Conservation (phyloP, 2,113 vertebrate species). For the Aegithalos caudatus region DNA sequence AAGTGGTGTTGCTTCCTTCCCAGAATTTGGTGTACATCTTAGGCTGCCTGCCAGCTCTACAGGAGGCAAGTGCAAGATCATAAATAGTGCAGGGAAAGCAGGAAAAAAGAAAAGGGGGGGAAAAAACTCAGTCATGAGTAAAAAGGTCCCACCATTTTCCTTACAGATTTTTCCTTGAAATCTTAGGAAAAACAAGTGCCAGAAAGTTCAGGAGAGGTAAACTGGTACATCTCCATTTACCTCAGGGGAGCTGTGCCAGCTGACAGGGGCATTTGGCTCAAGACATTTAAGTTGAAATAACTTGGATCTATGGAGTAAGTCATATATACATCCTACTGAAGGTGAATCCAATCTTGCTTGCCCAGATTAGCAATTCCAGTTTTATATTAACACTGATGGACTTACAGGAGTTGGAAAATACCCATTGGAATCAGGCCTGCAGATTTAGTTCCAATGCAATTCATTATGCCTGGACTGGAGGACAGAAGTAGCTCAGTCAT, state of each 20-base stretch:
- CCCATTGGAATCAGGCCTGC: not conserved
- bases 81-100: constrained; percentile 31
- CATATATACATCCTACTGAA: not conserved
- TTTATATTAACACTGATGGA: not conserved
- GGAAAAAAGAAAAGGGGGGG: not conserved
- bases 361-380: not conserved
- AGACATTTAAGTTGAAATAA: not conserved
- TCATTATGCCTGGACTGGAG: not conserved
- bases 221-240: not conserved
- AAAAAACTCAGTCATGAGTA: not conserved
- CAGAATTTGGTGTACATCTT: constrained; percentile 61
- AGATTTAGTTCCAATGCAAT: not conserved
- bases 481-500: not conserved
- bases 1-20: constrained; percentile 53
- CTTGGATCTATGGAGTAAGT: not conserved
- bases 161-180: not conserved
- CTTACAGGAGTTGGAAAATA: not conserved
- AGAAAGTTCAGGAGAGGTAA: not conserved
- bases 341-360: not conserved
- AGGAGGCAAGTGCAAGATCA: constrained; percentile 42
- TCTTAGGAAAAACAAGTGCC: not conserved
- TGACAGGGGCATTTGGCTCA: not conserved
- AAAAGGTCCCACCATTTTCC: not conserved
- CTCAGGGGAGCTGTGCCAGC: not conserved
- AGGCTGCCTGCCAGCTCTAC: constrained; percentile 59